Percentiles rank a stretch among this genome's conserved stretches.
phyloP scores from a whole-genome alignment of 2,888 invertebrate genomes.

The Cryptophagus acutangulus region DNA sequence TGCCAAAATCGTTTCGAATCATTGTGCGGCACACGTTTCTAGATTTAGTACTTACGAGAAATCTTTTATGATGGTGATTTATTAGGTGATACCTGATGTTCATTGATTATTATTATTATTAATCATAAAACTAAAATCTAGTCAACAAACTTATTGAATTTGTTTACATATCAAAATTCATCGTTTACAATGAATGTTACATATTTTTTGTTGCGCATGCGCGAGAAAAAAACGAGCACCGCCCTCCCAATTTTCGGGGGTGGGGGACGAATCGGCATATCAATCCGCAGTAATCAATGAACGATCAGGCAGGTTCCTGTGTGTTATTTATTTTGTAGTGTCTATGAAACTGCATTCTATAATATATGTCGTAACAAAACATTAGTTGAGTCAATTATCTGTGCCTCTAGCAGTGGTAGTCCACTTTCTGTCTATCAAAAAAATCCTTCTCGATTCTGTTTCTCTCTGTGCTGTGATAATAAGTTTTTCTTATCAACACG shows the following conservation, averaged over 20 bases:
- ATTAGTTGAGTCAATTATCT: conserved; percentile 62
- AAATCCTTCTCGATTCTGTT: conserved; percentile 38
- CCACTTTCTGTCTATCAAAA: conserved; percentile 45
- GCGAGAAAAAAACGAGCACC: too few species aligned
- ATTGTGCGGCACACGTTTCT: too few species aligned
- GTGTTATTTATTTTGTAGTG: conserved; percentile 46
- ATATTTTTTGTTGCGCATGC: too few species aligned
- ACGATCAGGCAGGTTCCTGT: conserved; percentile 40
- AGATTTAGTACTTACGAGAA: too few species aligned
- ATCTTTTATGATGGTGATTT: conserved; percentile 32
- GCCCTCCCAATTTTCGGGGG: too few species aligned
- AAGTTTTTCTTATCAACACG: conserved; percentile 11
- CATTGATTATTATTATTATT: too few species aligned
- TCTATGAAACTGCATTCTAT: conserved; percentile 41
- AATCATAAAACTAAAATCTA: too few species aligned
- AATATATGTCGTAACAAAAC: conserved; percentile 46
- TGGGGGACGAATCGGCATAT: too few species aligned
- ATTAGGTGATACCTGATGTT: conserved; percentile 33
- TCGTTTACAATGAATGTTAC: too few species aligned
- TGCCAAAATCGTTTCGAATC: background rate
- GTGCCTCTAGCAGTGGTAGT: conserved; percentile 54
- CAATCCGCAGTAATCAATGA: conserved; percentile 30
- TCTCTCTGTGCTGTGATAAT: conserved; percentile 40
- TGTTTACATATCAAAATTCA: too few species aligned
- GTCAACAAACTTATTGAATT: too few species aligned